These are phyloP conservation scores for Halocynthia roretzi DNA, from an alignment of 23 tunicate species.

Conservation along the genomic window DNA sequence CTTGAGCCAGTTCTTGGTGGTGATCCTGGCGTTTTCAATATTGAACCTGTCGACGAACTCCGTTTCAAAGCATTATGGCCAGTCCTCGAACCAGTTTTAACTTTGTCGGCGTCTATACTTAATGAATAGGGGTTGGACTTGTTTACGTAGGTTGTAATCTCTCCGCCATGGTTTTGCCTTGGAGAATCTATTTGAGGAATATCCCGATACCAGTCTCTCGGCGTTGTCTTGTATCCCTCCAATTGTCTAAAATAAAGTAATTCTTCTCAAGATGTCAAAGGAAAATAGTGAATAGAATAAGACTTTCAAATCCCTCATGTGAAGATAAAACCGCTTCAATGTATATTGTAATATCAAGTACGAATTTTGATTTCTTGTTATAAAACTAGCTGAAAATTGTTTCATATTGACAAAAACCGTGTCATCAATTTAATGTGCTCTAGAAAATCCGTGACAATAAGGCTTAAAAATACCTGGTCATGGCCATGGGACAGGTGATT, in stretches of 20 bases:
- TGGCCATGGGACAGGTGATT: no score
- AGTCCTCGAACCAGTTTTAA: slow-evolving; percentile 16
- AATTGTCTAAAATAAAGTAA: slow-evolving; percentile 39
- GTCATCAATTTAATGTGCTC: background rate
- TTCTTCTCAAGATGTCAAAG: background rate
- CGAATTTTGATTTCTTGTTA: no score
- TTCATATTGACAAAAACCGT: background rate
- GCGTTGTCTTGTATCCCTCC: slow-evolving; percentile 44
- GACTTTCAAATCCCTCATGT: no score
- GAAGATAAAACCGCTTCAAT: no score
- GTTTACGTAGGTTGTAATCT: slow-evolving; percentile 33
- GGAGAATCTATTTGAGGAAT: slow-evolving; percentile 51
- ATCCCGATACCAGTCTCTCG: slow-evolving; percentile 33
- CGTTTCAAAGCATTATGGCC: slow-evolving; percentile 3
- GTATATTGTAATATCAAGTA: no score
- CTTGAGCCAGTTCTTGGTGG: slow-evolving; percentile 75
- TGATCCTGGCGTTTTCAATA: slow-evolving; percentile 67
- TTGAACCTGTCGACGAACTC: slow-evolving; percentile 49
- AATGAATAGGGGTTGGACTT: slow-evolving; percentile 68
- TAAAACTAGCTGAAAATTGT: no score
- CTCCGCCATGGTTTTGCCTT: slow-evolving; percentile 53
- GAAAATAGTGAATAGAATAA: no score
- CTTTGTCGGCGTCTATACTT: slow-evolving; percentile 37
- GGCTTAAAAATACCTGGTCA: no score
- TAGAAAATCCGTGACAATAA: background rate